Evolutionary conservation across 2,888 invertebrate genomes (phyloP), one percentile per base, ranked within the genome.

Genomic region (Tridacna crocea): DNA sequence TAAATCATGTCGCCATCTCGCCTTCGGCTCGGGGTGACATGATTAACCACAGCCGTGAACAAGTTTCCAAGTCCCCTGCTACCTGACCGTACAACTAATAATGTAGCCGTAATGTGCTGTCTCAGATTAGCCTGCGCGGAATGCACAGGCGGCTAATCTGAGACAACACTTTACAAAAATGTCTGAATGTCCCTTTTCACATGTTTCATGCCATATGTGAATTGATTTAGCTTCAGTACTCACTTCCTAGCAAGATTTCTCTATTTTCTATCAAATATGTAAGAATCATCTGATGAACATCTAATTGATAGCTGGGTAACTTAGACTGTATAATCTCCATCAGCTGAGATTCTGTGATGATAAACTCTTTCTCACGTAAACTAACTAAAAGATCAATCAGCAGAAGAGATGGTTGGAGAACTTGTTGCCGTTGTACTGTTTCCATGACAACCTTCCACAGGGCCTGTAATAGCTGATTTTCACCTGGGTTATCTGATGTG

Each of bases 371-470:
- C 17, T 84, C 79, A n/a, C 85, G 74, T n/a, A 77, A 51, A 11
- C 55, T 26, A 17, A 85, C 78, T 48, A 89, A 46, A 24, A 84
- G 82, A 27, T 85, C 85, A 36, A 88, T 83, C 48, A 89, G 75
- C 15, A 86, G 75, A 22, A 89, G 79, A n/a, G 87, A 81, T 12
- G 87, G 83, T 17, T 87, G 83, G 8, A 88, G 77, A 27, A 89
- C 84, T 26, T 82, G 81, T 66, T 88, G 88, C 27, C 87, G 82
- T 61, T 87, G 84, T 55, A 88, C 83, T 19, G 85, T 87, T 58
- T 89, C 88, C 72, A 86, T 86, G 26, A 89, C 79, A 13, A 78
- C 82, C 77, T 87, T 88, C 89, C 89, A 89, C 51, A 89, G 70
- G 36, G 79, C 72, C 13, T 46, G 51, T 74, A 85, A 83, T 0